These are phyloP conservation scores for Amphimedon queenslandica DNA, from an alignment of 37 sponge, comb jelly and placozoan genomes.

Conservation along the genomic window DNA sequence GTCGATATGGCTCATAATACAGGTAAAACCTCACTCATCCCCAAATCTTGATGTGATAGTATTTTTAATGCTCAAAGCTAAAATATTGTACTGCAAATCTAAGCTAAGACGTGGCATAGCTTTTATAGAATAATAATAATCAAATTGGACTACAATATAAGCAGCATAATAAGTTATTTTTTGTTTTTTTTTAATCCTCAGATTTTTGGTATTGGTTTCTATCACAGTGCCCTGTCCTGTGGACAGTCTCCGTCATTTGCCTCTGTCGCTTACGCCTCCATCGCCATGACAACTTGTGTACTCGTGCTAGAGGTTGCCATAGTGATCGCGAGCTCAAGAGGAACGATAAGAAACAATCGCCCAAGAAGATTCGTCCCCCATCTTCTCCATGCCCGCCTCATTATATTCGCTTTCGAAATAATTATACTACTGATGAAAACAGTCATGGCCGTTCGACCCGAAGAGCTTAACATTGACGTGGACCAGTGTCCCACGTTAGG, in stretches of 20 bases:
- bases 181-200: background rate
- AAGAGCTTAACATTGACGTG: background rate
- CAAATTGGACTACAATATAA: too few relatives aligned
- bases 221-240: slow-evolving; percentile 36
- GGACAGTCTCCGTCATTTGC: slow-evolving; percentile 22
- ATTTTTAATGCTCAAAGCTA: too few relatives aligned
- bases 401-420: slow-evolving; percentile 34
- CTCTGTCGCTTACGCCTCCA: slow-evolving; percentile 17
- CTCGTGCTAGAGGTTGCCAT: slow-evolving; percentile 33
- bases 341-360: slow-evolving; percentile 46
- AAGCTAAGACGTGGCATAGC: too few relatives aligned
- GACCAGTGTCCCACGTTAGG: slow-evolving; percentile 24
- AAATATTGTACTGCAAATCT: too few relatives aligned
- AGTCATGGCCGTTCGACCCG: slow-evolving; percentile 35
- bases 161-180: background rate
- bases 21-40: too few relatives aligned
- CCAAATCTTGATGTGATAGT: too few relatives aligned
- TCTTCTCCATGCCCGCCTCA: slow-evolving; percentile 52
- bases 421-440: slow-evolving; percentile 48
- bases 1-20: slow-evolving; percentile 21
- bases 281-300: slow-evolving; percentile 16
- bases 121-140: too few relatives aligned
- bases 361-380: slow-evolving; percentile 39
- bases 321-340: slow-evolving; percentile 47
- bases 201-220: slow-evolving; percentile 32